Evolutionary conservation across 2,797 vertebrate genomes (phyloP), one percentile per base, ranked within the genome.

Genomic region (Acanthiza pusilla): DNA sequence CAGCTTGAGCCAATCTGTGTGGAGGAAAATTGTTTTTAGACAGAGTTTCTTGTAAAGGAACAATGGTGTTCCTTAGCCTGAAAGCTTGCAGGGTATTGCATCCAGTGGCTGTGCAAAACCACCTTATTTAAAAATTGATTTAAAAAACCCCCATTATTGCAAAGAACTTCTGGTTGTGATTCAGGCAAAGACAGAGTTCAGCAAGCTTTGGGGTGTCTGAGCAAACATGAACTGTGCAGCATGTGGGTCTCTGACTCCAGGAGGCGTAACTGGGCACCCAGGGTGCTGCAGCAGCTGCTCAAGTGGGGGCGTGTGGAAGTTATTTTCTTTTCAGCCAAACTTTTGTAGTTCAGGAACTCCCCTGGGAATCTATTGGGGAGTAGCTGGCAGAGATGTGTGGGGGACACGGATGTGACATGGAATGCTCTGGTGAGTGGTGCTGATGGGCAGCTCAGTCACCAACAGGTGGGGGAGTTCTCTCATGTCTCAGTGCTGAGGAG

Each of bases 381-480:
- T 1, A 8, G 68, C 48, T 40, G 42, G 25, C 4, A 4, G 3
- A 21, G 63, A 1, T 17, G 40, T 4, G 72, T 12, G 38, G 57
- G 27, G 54, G 21, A 12, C 9, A 2, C 1, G 29, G 68, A 1
- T 27, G 45, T 5, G 75, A 7, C 0, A 1, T 6, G 47, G 34
- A 18, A 13, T 0, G 57, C 63, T 58, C 34, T 14, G 51, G 20
- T n/a, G 51, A 10, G 7, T 0, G 61, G 20, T 34, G 48, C 58
- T 78, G 7, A 3, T 7, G 7, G 3, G 22, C 34, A 5, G 3
- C 43, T 23, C 8, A 0, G 43, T 10, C 15, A 12, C 54, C 21
- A 2, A 3, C 8, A 6, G 5, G 0, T 1, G 7, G 27, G 45
- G 5, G 26, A 29, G 36, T 10, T 19, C 47, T 48, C 0, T 4